Conservation (phyloP, 2,797 vertebrate species). For the Melanotaenia pygmaea region DNA sequence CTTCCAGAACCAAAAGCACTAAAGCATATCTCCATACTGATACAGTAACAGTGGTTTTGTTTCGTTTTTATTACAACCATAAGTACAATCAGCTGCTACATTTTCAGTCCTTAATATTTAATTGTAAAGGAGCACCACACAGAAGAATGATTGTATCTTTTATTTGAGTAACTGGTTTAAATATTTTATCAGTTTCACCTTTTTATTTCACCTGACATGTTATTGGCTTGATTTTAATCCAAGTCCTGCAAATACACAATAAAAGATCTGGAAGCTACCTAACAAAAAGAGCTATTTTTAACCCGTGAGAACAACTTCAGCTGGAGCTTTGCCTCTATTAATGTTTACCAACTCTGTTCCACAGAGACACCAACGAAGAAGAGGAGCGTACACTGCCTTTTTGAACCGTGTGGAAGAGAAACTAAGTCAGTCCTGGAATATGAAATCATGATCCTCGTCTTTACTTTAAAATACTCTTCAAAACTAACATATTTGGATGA, state of each 20-base stretch:
- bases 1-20: not conserved
- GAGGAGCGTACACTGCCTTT: slow-evolving; percentile 65
- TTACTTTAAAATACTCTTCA: too few species aligned
- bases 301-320: too few species aligned
- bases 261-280: too few species aligned
- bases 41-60: too few species aligned
- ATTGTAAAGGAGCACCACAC: too few species aligned
- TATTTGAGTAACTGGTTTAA: not conserved
- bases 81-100: too few species aligned
- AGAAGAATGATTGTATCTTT: too few species aligned
- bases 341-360: slow-evolving; percentile 35
- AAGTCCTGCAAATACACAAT: not conserved
- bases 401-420: slow-evolving; percentile 80
- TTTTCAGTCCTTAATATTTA: too few species aligned
- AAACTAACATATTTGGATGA: too few species aligned
- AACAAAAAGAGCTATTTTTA: too few species aligned
- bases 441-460: slow-evolving; percentile 1
- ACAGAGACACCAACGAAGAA: slow-evolving; percentile 67
- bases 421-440: slow-evolving; percentile 67
- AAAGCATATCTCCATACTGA: not conserved
- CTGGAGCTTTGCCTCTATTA: not conserved
- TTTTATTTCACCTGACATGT: not conserved
- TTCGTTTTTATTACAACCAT: too few species aligned
- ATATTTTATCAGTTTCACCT: not conserved
- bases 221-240: not conserved